These are phyloP conservation scores for Butorides virescens DNA, from an alignment of 2,113 vertebrate genomes.

Conservation along the genomic window DNA sequence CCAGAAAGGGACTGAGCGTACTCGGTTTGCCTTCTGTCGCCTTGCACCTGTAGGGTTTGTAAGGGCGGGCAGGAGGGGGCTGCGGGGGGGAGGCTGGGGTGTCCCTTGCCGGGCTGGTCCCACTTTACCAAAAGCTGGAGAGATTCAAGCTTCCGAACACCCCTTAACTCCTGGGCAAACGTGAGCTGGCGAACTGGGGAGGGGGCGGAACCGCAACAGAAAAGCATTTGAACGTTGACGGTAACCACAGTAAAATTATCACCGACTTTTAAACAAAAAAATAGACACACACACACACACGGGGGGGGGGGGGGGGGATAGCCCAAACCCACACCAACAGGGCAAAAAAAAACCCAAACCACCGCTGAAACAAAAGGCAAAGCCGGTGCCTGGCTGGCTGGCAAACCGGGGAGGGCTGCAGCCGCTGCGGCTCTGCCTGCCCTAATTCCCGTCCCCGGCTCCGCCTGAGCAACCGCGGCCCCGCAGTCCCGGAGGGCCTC, in stretches of 20 bases:
- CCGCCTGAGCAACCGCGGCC: conserved; percentile 27
- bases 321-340: background rate
- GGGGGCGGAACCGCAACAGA: background rate
- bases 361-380: background rate
- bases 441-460: conserved; percentile 32
- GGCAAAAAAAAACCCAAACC: background rate
- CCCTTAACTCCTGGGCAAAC: background rate
- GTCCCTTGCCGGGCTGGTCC: background rate
- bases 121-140: background rate
- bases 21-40: background rate
- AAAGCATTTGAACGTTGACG: background rate
- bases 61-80: background rate
- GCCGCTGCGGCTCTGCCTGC: conserved; percentile 15
- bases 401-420: background rate
- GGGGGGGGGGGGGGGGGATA: no score
- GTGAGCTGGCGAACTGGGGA: background rate
- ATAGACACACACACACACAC: accelerated
- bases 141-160: background rate
- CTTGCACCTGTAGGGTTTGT: background rate
- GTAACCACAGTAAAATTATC: background rate
- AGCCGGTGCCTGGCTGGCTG: background rate
- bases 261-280: background rate
- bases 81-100: background rate
- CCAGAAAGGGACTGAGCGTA: background rate
- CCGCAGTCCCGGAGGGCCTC: conserved; percentile 17